phyloP scores from a whole-genome alignment of 2,113 vertebrate genomes.

The Notiomystis cincta region DNA sequence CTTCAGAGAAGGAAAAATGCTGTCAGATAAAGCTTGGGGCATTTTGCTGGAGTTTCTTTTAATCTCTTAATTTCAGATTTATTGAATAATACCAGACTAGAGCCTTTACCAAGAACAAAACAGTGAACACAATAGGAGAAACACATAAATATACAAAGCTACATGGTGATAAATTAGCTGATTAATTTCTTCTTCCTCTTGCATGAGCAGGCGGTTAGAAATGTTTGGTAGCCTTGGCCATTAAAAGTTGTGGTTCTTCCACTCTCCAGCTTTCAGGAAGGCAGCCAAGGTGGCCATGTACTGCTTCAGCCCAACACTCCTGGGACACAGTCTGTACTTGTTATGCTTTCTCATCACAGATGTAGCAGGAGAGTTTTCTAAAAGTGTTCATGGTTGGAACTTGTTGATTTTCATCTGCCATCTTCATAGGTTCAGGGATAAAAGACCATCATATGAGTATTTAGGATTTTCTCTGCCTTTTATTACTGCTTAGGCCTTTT shows the following conservation, averaged over 20 bases:
- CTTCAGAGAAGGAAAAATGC: not conserved
- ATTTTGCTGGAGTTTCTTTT: not conserved
- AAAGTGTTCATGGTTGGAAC: not conserved
- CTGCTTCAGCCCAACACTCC: not conserved
- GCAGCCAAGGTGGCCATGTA: fast-evolving
- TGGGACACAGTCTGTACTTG: not conserved
- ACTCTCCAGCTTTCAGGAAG: not conserved
- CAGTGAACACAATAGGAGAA: not conserved
- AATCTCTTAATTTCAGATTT: not conserved
- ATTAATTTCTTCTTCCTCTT: not conserved
- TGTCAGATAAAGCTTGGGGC: not conserved
- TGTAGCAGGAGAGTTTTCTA: fast-evolving
- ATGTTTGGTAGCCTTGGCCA: not conserved
- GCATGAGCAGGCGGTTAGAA: not conserved
- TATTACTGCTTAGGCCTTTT: not conserved
- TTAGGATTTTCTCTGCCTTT: not conserved
- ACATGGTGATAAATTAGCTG: not conserved
- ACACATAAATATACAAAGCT: not conserved
- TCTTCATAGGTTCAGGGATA: not conserved
- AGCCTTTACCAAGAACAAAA: not conserved
- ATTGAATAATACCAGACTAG: not conserved
- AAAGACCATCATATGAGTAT: not conserved
- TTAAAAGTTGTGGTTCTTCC: not conserved
- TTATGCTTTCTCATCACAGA: not conserved
- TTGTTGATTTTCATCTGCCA: not conserved